Percentiles rank a stretch among this genome's conserved stretches.
Conservation (phyloP, 1,140 invertebrate species). For the Chlorops oryzae region DNA sequence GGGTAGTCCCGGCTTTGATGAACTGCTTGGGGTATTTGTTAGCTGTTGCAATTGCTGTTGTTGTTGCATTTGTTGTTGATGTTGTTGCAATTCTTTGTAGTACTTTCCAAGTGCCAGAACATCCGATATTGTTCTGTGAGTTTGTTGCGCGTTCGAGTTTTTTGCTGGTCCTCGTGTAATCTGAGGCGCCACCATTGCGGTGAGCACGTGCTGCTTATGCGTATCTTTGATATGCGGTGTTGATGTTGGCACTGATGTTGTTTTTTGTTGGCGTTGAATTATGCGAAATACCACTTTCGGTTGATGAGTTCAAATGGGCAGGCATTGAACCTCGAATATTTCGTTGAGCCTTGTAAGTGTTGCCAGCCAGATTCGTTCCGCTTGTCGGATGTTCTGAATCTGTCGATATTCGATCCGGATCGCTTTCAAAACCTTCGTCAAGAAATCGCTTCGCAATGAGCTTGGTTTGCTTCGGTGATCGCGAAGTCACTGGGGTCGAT, state of each 20-base stretch:
- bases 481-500: too few relatives aligned
- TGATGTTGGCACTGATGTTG: not conserved
- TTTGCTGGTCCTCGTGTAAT: constrained; percentile 13
- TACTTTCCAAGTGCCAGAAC: constrained; percentile 19
- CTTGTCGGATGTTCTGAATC: constrained; percentile 48
- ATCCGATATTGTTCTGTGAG: not conserved
- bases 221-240: constrained; percentile 3
- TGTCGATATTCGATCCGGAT: constrained; percentile 48
- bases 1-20: constrained; percentile 1
- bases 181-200: constrained; percentile 8
- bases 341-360: constrained; percentile 11
- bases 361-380: constrained; percentile 34
- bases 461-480: too few relatives aligned
- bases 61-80: constrained; percentile 30
- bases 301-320: too few relatives aligned
- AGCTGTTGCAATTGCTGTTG: constrained; percentile 20
- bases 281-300: too few relatives aligned
- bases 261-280: constrained; percentile 4
- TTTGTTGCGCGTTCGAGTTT: not conserved
- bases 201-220: constrained; percentile 11
- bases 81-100: constrained; percentile 23
- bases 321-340: too few relatives aligned
- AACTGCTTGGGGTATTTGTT: not conserved
- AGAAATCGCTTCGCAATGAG: constrained; percentile 48
- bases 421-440: constrained; percentile 49